Evolutionary conservation across 2,888 invertebrate species (phyloP).

Genomic region (Notodonta ziczac): DNA sequence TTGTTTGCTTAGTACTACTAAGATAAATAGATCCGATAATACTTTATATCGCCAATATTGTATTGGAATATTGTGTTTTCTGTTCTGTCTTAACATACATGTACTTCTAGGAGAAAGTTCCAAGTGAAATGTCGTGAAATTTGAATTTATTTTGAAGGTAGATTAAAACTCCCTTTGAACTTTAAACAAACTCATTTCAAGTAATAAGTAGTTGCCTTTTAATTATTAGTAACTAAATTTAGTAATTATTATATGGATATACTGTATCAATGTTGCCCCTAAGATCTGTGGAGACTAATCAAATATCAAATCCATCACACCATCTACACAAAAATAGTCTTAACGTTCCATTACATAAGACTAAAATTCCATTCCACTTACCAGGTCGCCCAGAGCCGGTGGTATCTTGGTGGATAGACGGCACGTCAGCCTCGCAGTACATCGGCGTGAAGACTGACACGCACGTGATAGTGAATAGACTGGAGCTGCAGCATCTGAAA

Average conservation of each 20-base stretch:
- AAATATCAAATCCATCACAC: no score
- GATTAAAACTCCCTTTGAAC: no score
- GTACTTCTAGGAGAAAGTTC: background rate
- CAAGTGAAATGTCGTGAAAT: no score
- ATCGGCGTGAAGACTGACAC: conserved; percentile 88
- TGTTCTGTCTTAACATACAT: background rate
- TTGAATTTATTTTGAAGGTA: no score
- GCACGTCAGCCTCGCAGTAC: conserved; percentile 88
- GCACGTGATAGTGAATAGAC: conserved; percentile 91
- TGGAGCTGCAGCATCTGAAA: conserved; percentile 89
- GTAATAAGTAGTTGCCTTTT: no score
- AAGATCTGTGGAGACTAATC: no score
- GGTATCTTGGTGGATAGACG: conserved; percentile 92
- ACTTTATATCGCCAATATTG: background rate
- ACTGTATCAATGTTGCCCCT: no score
- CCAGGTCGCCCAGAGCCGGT: conserved; percentile 92
- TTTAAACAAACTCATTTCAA: no score
- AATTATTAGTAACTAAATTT: no score
- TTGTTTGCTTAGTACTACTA: conserved; percentile 8
- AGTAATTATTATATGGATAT: no score
- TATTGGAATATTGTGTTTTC: background rate
- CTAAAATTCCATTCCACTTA: background rate
- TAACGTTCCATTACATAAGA: no score
- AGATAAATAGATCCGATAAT: background rate
- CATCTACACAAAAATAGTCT: no score